Evolutionary conservation across 2,888 invertebrate species (phyloP), one percentile per base, ranked within the genome.

Genomic region (Danaus chrysippus): DNA sequence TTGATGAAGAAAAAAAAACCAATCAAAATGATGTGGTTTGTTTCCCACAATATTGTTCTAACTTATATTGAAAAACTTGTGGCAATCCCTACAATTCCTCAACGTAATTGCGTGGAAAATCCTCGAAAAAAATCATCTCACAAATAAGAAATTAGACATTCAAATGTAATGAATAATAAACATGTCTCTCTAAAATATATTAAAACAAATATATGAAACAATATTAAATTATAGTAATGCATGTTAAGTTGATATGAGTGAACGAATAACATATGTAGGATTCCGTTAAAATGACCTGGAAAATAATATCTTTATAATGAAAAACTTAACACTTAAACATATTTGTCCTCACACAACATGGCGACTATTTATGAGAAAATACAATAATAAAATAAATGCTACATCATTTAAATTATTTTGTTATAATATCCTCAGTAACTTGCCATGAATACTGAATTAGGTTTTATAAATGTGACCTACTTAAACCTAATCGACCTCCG

Each of bases 51-150:
- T 67, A 62, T 63, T 54, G 66, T 59, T 62, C 64, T 71, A 72
- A 72, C 72, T 72, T 72, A 70, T 72, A 72, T 72, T 70, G 71
- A 70, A 72, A 72, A 72, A 71, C 72, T 72, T 72, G 63, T 46
- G 60, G 58, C 68, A 71, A 70, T 68, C 63, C 65, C 59, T 65
- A 68, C 68, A 68, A 68, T 68, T 67, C 67, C 60, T 60, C 60
- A 49, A 55, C 58, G 66, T 69, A 70, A 70, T 70, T 69, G 70
- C 64, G 44, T 55, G 57, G 55, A 63, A 68, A 68, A 68, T 63
- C 63, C 64, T 63, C 53, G 62, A 61, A 66, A 65, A 65, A 61
- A 65, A 61, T 65, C 61, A 59, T 62, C 59, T 6, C 23, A 34
- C 23, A 34, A 34, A 34, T 34, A 34, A 34, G 23, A 34, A 34